Evolutionary conservation across 2,797 vertebrate species (phyloP).

Genomic region (Bovichtus diacanthus): DNA sequence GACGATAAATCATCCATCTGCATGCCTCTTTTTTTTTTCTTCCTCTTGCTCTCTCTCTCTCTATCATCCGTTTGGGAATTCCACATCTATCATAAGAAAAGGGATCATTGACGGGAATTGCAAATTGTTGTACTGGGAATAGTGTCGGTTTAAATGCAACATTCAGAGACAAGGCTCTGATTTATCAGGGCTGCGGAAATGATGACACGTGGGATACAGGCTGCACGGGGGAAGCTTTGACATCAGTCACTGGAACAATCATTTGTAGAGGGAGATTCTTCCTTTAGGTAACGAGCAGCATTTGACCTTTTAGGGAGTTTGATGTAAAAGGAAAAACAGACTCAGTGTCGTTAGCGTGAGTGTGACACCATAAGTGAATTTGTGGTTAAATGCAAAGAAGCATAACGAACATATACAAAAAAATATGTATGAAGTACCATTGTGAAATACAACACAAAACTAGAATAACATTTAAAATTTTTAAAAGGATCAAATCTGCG

Average conservation of each 20-base stretch:
- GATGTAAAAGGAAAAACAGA: neutral
- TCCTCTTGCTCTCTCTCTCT: neutral
- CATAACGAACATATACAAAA: neutral
- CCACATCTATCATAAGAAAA: slow-evolving; percentile 10
- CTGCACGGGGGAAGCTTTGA: slow-evolving; percentile 15
- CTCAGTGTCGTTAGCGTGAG: neutral
- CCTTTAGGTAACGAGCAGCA: neutral
- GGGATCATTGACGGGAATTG: neutral
- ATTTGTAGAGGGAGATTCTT: slow-evolving; percentile 12
- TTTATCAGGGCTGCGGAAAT: slow-evolving; percentile 45
- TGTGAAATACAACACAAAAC: neutral
- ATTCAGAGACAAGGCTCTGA: slow-evolving; percentile 53
- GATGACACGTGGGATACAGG: slow-evolving; percentile 26
- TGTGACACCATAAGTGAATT: neutral
- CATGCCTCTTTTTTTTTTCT: neutral
- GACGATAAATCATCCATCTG: slow-evolving; percentile 57
- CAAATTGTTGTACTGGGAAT: slow-evolving; percentile 50
- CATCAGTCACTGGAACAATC: slow-evolving; percentile 32
- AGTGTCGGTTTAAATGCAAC: slow-evolving; percentile 40
- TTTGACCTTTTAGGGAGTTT: neutral
- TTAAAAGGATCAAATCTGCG: neutral
- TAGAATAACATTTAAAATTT: neutral
- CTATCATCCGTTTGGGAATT: slow-evolving; percentile 41
- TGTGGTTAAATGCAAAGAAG: neutral
- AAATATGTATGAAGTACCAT: neutral